Base-by-base conservation (phyloP, 2,113 vertebrate genomes). In the Charina bottae region DNA sequence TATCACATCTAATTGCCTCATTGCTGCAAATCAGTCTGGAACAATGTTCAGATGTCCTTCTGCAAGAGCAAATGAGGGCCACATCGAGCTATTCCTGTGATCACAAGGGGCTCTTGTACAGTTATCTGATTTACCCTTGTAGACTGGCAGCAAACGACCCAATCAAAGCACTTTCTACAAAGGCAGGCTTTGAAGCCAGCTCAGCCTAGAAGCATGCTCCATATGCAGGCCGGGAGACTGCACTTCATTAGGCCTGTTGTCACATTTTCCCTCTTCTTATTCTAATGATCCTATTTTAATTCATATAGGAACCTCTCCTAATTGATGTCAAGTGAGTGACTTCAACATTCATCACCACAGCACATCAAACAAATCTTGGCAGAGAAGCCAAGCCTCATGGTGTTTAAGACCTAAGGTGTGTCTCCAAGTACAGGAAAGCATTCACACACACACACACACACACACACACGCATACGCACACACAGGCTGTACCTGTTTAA, bases 291-390 rank as follows among this genome's bases (percentile, higher is more conserved):
- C 97, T 96, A 97, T 98, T 98, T 98, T 97, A 98, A 98, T 98
- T 98, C 98, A 98, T 98, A 96, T 94, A 98, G 98, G 98, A 98
- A 97, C 97, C 98, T 97, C 96, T 96, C 96, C 98, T 99, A 99
- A 99, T 99, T 99, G 98, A 99, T 98, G 99, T 99, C 98, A 99
- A 99, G 99, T 98, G 98, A 99, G 98, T 97, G 98, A 98, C 98
- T 98, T 98, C 97, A 94, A 97, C 97, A 98, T 98, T 99, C 98
- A 98, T 98, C 98, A 99, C 97, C 94, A 46, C 92, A 95, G 94
- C 97, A 97, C 98, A 98, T 98, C 98, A 98, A 98, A 98, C 95
- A 23, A 23, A 6, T 83, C 94, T 89, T 6, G 92, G 95, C 3
- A 28, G 90, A 5, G 0, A 0, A 93, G 95, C 96, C 88, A 0